phyloP scores from a whole-genome alignment of 2,888 invertebrate species.

The Polyommatus iphigenia region DNA sequence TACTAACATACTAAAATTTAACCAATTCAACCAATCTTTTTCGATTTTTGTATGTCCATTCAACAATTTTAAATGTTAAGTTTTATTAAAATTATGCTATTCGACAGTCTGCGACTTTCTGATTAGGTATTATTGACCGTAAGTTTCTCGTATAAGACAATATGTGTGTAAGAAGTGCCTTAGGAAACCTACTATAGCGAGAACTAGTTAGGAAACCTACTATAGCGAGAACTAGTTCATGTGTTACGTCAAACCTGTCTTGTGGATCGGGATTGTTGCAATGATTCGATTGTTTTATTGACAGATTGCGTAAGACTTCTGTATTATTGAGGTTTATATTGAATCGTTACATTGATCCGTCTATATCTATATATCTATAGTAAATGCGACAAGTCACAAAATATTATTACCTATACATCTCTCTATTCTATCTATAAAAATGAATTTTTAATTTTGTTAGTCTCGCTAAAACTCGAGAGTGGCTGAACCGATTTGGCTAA shows the following conservation, averaged over 20 bases:
- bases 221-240: slow-evolving; percentile 3
- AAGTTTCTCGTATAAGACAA: slow-evolving; percentile 1
- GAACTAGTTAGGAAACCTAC: slow-evolving; percentile 13
- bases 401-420: no score
- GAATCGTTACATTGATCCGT: slow-evolving; percentile 1
- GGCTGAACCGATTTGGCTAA: no score
- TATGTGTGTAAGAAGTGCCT: background rate
- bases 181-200: slow-evolving; percentile 6
- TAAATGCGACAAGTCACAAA: background rate
- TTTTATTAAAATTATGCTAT: no score
- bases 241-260: background rate
- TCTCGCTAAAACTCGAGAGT: no score
- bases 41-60: no score
- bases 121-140: background rate
- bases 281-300: slow-evolving; percentile 17
- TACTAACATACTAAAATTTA: no score
- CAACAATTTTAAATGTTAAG: no score
- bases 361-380: no score
- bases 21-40: no score
- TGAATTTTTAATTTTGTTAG: no score
- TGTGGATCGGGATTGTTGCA: slow-evolving; percentile 1
- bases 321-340: background rate
- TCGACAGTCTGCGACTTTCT: background rate
- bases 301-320: background rate
- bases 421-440: no score